phyloP scores from a whole-genome alignment of 2,797 vertebrate species.

The Parotocinclus haroldoi region DNA sequence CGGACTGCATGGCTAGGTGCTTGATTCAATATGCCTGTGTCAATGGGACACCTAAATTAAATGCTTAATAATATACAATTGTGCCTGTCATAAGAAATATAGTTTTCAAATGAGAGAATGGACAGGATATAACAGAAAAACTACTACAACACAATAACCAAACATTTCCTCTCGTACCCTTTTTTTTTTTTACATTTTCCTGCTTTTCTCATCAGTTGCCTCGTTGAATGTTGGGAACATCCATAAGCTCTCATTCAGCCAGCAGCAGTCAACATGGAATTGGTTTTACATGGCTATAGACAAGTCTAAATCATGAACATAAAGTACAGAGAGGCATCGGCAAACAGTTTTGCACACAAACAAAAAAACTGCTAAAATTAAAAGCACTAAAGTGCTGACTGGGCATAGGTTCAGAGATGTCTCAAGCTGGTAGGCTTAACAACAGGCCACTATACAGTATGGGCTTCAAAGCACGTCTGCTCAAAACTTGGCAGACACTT shows the following conservation, averaged over 20 bases:
- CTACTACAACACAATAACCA: constrained; percentile 14
- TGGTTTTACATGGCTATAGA: constrained; percentile 9
- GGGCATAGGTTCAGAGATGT: background rate
- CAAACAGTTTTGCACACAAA: constrained; percentile 22
- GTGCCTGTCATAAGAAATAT: background rate
- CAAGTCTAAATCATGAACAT: background rate
- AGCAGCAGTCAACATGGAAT: background rate
- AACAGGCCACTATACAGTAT: constrained; percentile 8
- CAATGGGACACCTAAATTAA: too few species aligned
- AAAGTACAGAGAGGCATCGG: background rate
- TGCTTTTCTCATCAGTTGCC: constrained; percentile 7
- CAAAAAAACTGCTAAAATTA: constrained; percentile 16
- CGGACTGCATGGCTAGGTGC: too few species aligned
- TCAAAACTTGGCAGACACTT: constrained; percentile 12
- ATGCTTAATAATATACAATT: too few species aligned
- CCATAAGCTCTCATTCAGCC: constrained; percentile 8
- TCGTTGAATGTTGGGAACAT: background rate
- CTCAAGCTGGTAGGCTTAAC: constrained; percentile 14
- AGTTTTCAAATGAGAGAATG: background rate
- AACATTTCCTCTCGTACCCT: background rate
- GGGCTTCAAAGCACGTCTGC: constrained; percentile 2
- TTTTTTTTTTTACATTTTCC: background rate
- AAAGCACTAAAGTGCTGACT: constrained; percentile 4
- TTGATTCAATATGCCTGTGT: too few species aligned
- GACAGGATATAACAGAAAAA: constrained; percentile 11